Percentiles rank a stretch among this genome's conserved stretches.
Conservation (phyloP, 2,797 vertebrate genomes). For the Melanotaenia maccullochi region DNA sequence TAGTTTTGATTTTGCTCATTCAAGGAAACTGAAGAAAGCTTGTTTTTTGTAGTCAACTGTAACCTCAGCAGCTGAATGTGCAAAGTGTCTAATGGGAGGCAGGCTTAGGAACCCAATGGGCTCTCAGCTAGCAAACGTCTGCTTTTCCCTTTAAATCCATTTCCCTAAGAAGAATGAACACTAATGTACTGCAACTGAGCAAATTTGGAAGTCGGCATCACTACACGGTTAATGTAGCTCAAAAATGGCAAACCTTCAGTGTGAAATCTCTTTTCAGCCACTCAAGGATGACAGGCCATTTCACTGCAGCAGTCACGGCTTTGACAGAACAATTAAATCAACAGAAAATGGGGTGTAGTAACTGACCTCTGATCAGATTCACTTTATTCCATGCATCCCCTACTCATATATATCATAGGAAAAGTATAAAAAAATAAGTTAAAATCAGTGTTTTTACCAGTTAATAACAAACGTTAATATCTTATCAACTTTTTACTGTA, state of each 20-base stretch:
- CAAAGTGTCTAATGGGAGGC: conserved; percentile 48
- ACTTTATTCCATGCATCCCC: background rate
- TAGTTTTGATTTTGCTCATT: conserved; percentile 48
- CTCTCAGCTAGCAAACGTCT: conserved; percentile 50
- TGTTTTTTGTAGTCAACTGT: conserved; percentile 42
- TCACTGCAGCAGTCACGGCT: conserved; percentile 50
- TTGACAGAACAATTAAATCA: conserved; percentile 66
- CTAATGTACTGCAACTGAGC: conserved; percentile 76
- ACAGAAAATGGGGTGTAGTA: conserved; percentile 30
- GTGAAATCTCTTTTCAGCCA: conserved; percentile 74
- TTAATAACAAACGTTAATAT: background rate
- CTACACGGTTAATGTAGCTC: conserved; percentile 77
- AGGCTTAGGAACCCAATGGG: conserved; percentile 52
- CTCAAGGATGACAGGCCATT: conserved; percentile 69
- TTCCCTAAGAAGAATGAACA: conserved; percentile 59
- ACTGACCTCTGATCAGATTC: conserved; percentile 4
- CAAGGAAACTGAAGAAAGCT: conserved; percentile 37
- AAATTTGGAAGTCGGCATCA: conserved; percentile 66
- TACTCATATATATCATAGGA: background rate
- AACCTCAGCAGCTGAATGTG: conserved; percentile 53
- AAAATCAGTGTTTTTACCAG: background rate
- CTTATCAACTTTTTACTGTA: background rate
- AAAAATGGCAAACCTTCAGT: conserved; percentile 69
- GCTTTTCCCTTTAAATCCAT: conserved; percentile 59
- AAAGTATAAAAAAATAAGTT: background rate